Evolutionary conservation across 2,797 vertebrate species (phyloP).

Genomic region (Oryzias dopingdopingensis): DNA sequence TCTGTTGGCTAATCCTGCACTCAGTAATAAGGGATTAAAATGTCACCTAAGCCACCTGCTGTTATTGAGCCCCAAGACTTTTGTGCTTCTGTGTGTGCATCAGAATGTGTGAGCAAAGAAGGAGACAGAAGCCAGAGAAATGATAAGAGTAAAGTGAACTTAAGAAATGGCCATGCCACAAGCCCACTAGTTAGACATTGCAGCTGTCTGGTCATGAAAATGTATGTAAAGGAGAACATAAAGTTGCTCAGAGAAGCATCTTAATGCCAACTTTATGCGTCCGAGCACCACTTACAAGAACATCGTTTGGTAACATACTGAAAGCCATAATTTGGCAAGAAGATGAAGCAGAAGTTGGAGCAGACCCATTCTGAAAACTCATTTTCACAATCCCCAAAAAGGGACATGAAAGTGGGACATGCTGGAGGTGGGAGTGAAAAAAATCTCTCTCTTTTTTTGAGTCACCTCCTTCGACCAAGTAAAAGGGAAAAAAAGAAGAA

Average conservation of each 20-base stretch:
- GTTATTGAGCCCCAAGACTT: conserved; percentile 78
- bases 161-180: conserved; percentile 32
- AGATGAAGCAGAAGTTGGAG: conserved; percentile 50
- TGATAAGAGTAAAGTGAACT: conserved; percentile 46
- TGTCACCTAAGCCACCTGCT: conserved; percentile 84
- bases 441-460: conserved; percentile 36
- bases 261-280: conserved; percentile 28
- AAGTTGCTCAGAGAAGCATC: conserved; percentile 25
- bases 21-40: conserved; percentile 84
- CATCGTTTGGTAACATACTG: conserved; percentile 30
- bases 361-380: conserved; percentile 60
- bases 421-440: conserved; percentile 59
- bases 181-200: conserved; percentile 19
- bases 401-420: conserved; percentile 77
- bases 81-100: conserved; percentile 49
- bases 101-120: conserved; percentile 17
- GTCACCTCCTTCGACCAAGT: conserved; percentile 63
- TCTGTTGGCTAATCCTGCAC: conserved; percentile 81
- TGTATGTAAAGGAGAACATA: conserved; percentile 28
- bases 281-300: conserved; percentile 22
- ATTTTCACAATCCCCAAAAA: conserved; percentile 70
- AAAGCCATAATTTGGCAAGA: conserved; percentile 47
- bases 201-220: conserved; percentile 32
- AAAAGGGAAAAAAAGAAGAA: conserved; percentile 44
- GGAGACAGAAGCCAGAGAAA: conserved; percentile 4